Percentiles rank a stretch among this genome's conserved stretches.
Conservation (phyloP, 2,888 invertebrate species). For the Itoplectis maculator region DNA sequence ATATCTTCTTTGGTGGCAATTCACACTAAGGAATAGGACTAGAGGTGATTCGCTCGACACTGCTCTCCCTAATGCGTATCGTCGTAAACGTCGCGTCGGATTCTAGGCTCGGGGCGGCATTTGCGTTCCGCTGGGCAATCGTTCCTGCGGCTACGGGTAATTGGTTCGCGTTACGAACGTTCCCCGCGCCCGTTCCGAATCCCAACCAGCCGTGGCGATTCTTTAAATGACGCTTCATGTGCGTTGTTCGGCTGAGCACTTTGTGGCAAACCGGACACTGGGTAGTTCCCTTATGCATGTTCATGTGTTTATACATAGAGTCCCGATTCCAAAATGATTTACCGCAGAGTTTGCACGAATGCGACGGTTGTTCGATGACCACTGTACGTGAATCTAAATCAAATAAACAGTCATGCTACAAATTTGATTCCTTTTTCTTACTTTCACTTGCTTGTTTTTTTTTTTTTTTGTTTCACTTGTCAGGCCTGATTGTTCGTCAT, state of each 20-base stretch:
- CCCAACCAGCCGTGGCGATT: constrained; percentile 84
- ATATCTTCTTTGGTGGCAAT: constrained; percentile 63
- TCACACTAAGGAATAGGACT: constrained; percentile 84
- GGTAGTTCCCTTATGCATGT: constrained; percentile 85
- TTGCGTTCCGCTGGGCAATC: constrained; percentile 64
- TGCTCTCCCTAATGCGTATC: constrained; percentile 84
- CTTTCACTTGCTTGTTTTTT: constrained; percentile 24
- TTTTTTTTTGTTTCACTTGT: constrained; percentile 39
- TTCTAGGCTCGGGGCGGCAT: constrained; percentile 72
- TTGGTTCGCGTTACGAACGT: constrained; percentile 68
- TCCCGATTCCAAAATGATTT: constrained; percentile 85
- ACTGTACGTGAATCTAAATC: constrained; percentile 84
- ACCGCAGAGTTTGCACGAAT: constrained; percentile 85
- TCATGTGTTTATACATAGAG: constrained; percentile 86
- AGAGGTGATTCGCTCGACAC: constrained; percentile 84
- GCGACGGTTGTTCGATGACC: constrained; percentile 84
- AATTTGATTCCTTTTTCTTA: constrained; percentile 46
- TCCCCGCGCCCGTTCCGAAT: constrained; percentile 74
- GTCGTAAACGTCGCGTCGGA: constrained; percentile 81
- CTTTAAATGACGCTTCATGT: constrained; percentile 84
- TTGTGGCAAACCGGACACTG: constrained; percentile 85
- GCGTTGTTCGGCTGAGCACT: constrained; percentile 85
- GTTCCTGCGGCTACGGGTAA: constrained; percentile 65
- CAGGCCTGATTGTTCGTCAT: constrained; percentile 6
- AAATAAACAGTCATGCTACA: constrained; percentile 76